Percentiles rank a stretch among this genome's conserved stretches.
Evolutionary conservation across 2,888 invertebrate genomes (phyloP).

Genomic region (Polymixis flavicincta): DNA sequence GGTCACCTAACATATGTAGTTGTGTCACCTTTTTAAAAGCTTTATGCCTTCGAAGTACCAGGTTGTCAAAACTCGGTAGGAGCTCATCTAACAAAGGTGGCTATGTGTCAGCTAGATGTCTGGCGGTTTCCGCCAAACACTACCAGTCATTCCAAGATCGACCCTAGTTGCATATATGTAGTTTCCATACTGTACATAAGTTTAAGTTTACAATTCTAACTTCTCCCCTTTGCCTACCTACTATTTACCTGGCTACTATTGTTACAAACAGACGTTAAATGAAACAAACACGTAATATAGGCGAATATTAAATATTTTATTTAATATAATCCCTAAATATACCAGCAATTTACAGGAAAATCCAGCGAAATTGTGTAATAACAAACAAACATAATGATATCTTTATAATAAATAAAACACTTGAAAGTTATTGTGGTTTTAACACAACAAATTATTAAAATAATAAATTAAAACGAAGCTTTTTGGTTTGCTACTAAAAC

Average conservation of each 20-base stretch:
- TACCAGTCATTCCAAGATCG: too few species aligned
- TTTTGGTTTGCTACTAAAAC: conserved; percentile 74
- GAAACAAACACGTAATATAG: conserved; percentile 78
- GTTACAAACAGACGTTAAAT: conserved; percentile 56
- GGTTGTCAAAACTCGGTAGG: too few species aligned
- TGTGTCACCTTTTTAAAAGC: too few species aligned
- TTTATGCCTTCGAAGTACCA: too few species aligned
- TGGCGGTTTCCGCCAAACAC: too few species aligned
- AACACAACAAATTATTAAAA: conserved; percentile 43
- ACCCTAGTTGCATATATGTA: too few species aligned
- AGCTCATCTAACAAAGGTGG: too few species aligned
- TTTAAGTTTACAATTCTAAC: not conserved
- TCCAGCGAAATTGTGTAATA: conserved; percentile 69
- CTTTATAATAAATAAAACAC: conserved; percentile 41
- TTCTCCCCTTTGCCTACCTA: not conserved
- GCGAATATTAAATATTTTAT: conserved; percentile 88
- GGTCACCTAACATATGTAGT: too few species aligned
- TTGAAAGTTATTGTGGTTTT: conserved; percentile 32
- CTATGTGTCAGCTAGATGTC: too few species aligned
- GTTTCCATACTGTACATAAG: too few species aligned
- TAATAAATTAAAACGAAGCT: conserved; percentile 69
- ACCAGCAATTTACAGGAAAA: conserved; percentile 81
- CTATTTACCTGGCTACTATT: not conserved
- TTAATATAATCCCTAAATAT: conserved; percentile 85
- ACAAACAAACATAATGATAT: conserved; percentile 53